phyloP scores from a whole-genome alignment of 2,113 vertebrate genomes.

The Meriones unguiculatus region DNA sequence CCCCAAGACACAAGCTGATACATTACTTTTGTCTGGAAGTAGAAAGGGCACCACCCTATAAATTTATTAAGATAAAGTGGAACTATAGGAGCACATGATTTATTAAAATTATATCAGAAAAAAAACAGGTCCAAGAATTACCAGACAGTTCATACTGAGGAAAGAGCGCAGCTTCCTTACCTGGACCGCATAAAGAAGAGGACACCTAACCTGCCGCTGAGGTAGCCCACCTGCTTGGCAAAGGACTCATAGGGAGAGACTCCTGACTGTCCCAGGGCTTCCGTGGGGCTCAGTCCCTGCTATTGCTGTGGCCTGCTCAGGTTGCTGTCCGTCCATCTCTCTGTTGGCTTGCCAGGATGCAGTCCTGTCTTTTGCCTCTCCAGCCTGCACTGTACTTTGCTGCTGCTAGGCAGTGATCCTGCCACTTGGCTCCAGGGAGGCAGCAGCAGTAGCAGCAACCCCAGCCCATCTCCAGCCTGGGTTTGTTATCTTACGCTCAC shows the following conservation, averaged over 20 bases:
- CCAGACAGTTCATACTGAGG: background rate
- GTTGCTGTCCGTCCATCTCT: background rate
- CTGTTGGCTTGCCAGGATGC: background rate
- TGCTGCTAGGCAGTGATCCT: background rate
- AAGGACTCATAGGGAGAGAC: too few relatives aligned
- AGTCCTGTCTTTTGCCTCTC: background rate
- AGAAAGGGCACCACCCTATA: background rate
- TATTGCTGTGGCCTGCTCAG: rapidly evolving
- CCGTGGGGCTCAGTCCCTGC: background rate
- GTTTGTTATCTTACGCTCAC: background rate
- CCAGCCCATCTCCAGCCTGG: background rate
- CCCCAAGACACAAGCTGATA: background rate
- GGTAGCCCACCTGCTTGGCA: background rate
- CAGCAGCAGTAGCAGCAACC: too few relatives aligned
- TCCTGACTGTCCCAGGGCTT: too few relatives aligned
- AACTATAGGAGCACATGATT: background rate
- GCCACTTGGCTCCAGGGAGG: background rate
- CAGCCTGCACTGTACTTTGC: background rate
- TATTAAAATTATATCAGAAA: background rate
- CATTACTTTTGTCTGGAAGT: background rate
- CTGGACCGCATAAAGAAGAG: background rate
- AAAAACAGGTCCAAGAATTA: background rate
- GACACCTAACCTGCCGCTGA: background rate
- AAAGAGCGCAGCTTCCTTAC: background rate
- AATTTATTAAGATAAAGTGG: background rate